Evolutionary conservation across 2,888 invertebrate genomes (phyloP).

Genomic region (Rhyacophila evoluta): DNA sequence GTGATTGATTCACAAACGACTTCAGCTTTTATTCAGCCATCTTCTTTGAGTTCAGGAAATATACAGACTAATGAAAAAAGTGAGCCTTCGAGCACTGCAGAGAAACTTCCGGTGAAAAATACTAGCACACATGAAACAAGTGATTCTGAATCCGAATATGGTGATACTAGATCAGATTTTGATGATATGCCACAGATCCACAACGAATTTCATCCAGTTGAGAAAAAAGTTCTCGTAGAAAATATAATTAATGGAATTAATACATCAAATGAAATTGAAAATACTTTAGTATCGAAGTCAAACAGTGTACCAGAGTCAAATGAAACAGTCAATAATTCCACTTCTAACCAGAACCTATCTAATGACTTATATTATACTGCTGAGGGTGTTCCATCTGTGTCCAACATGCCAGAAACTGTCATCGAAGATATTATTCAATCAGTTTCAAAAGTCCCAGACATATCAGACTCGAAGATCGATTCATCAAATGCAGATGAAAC

Average conservation of each 20-base stretch:
- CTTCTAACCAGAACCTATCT: background rate
- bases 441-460: conserved; percentile 33
- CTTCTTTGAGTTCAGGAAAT: background rate
- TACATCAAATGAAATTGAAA: conserved; percentile 35
- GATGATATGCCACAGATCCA: background rate
- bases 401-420: background rate
- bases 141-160: conserved; percentile 33
- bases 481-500: background rate
- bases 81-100: background rate
- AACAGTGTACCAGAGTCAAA: background rate
- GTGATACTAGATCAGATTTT: conserved; percentile 26
- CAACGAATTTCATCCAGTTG: background rate
- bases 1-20: background rate
- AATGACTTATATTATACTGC: background rate
- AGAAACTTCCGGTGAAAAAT: conserved; percentile 44
- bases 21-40: background rate
- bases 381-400: background rate
- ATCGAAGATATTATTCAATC: background rate
- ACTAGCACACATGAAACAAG: background rate
- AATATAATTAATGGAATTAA: conserved; percentile 23
- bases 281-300: background rate
- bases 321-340: background rate
- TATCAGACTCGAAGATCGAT: background rate
- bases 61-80: background rate
- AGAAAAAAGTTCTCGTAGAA: conserved; percentile 8